phyloP scores from a whole-genome alignment of 2,888 invertebrate genomes.

The Morpho achilles region DNA sequence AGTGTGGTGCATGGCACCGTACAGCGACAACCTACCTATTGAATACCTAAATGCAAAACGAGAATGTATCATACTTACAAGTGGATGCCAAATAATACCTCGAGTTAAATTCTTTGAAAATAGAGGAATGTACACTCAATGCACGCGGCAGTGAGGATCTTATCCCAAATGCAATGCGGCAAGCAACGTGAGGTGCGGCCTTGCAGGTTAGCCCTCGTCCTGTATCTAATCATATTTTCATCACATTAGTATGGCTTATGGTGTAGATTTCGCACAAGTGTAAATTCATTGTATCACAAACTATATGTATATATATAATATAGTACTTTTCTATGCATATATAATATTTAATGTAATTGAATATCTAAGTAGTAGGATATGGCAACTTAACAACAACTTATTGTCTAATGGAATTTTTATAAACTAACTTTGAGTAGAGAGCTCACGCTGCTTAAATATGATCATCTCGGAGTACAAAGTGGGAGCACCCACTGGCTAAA shows the following conservation, averaged over 20 bases:
- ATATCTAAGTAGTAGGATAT: constrained; percentile 77
- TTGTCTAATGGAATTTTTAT: constrained; percentile 72
- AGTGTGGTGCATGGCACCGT: too few relatives aligned
- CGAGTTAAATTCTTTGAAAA: background rate
- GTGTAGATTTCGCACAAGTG: constrained; percentile 66
- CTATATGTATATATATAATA: constrained; percentile 66
- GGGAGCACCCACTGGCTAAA: constrained; percentile 2
- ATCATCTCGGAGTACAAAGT: background rate
- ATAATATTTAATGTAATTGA: constrained; percentile 62
- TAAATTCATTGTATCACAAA: constrained; percentile 78
- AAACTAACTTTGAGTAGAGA: constrained; percentile 22
- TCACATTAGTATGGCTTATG: constrained; percentile 40
- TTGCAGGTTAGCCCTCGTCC: constrained; percentile 13
- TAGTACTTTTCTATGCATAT: constrained; percentile 63
- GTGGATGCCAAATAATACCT: too few relatives aligned
- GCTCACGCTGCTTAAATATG: constrained; percentile 1
- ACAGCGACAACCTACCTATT: too few relatives aligned
- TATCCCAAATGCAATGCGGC: constrained; percentile 2
- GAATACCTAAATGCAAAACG: background rate
- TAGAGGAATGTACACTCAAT: constrained; percentile 2
- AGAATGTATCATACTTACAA: background rate
- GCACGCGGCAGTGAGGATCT: constrained; percentile 15
- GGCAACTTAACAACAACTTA: constrained; percentile 77
- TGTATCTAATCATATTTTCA: constrained; percentile 28
- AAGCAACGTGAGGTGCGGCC: constrained; percentile 1